These are phyloP conservation scores for Drosophila virilis DNA, from an alignment of 1,140 invertebrate species.

Conservation along the genomic window DNA sequence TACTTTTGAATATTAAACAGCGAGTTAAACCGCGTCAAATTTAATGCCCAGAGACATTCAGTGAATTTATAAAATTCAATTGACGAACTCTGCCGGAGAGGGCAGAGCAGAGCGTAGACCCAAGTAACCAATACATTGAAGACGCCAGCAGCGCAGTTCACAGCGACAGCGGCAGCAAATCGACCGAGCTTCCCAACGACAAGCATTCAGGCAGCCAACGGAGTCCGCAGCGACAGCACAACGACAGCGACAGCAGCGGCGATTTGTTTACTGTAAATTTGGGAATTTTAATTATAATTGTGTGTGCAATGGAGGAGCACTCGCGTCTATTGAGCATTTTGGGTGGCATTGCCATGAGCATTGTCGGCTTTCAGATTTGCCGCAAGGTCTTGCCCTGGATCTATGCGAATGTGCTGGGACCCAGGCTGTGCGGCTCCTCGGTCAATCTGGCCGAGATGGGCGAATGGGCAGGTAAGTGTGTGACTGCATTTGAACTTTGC, in stretches of 20 bases:
- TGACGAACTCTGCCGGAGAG: conserved; percentile 21
- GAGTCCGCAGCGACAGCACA: conserved; percentile 21
- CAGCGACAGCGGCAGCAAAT: conserved; percentile 12
- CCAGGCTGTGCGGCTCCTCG: conserved; percentile 77
- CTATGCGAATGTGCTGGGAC: conserved; percentile 84
- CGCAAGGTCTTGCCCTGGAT: conserved; percentile 80
- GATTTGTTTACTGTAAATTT: not conserved
- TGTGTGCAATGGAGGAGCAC: conserved; percentile 51
- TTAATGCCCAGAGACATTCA: conserved; percentile 16
- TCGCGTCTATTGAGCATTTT: conserved; percentile 54
- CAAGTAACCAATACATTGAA: conserved; percentile 18
- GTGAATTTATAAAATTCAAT: conserved; percentile 38
- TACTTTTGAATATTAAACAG: conserved; percentile 63
- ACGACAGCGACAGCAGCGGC: not conserved
- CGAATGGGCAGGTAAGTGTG: conserved; percentile 85
- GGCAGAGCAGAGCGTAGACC: conserved; percentile 11
- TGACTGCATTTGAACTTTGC: conserved; percentile 18
- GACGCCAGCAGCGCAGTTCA: conserved; percentile 19
- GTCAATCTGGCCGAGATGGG: conserved; percentile 84
- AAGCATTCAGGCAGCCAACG: conserved; percentile 26
- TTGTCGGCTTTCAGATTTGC: conserved; percentile 72
- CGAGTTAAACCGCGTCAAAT: conserved; percentile 5
- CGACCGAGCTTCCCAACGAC: conserved; percentile 2
- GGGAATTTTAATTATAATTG: not conserved
- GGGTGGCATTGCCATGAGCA: conserved; percentile 65